These are phyloP conservation scores for Rachycentron canadum DNA, from an alignment of 2,797 vertebrate species.

Conservation along the genomic window DNA sequence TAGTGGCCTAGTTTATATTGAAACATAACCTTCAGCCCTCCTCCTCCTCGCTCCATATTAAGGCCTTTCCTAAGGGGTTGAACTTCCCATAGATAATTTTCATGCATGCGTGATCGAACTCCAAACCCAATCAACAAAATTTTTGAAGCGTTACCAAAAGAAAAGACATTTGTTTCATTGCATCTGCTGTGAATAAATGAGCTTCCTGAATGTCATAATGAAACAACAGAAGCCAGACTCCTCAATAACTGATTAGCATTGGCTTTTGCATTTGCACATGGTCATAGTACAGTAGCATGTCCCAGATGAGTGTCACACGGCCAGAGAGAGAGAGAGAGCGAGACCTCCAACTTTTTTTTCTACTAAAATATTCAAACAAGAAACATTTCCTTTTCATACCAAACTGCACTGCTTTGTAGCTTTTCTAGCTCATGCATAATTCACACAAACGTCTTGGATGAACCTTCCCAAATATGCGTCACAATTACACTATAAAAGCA, in stretches of 20 bases:
- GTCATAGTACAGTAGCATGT: background rate
- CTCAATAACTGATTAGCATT: conserved; percentile 27
- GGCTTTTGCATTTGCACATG: background rate
- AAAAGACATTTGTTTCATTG: background rate
- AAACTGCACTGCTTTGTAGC: conserved; percentile 11
- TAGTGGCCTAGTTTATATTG: too few relatives aligned
- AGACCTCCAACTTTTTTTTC: background rate
- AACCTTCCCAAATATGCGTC: background rate
- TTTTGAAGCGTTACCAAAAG: background rate
- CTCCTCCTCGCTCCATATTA: background rate
- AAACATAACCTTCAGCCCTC: too few relatives aligned
- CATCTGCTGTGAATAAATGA: conserved; percentile 12
- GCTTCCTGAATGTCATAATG: background rate
- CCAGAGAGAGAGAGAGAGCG: background rate
- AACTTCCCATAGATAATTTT: background rate
- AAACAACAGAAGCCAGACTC: conserved; percentile 6
- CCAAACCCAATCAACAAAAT: background rate
- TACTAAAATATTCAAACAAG: background rate
- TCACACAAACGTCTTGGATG: conserved; percentile 16
- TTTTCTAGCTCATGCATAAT: conserved; percentile 34
- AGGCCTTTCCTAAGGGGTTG: background rate
- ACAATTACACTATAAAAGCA: conserved; percentile 12
- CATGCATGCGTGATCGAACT: background rate
- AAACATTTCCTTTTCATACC: background rate
- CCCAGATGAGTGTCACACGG: background rate